phyloP scores from a whole-genome alignment of 1,140 invertebrate genomes.

The Trichoplusia ni region DNA sequence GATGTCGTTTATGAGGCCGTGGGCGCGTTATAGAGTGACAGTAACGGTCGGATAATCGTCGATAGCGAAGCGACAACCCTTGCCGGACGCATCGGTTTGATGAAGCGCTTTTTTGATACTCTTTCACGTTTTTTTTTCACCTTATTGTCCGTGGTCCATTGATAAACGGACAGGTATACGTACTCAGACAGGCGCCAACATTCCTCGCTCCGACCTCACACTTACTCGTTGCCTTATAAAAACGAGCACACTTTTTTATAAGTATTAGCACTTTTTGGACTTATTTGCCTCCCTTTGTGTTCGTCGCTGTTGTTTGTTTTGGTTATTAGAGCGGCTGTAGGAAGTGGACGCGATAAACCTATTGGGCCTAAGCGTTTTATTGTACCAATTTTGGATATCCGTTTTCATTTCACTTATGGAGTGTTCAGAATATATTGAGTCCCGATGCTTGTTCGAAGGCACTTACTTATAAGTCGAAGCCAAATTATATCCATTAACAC shows the following conservation, averaged over 20 bases:
- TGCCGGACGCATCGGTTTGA: conserved; percentile 74
- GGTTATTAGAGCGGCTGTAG: conserved; percentile 76
- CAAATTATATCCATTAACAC: conserved; percentile 62
- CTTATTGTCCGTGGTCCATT: conserved; percentile 79
- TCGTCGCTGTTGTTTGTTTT: conserved; percentile 77
- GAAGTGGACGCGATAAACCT: conserved; percentile 79
- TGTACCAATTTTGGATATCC: conserved; percentile 76
- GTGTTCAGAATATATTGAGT: conserved; percentile 46
- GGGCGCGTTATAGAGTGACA: conserved; percentile 23
- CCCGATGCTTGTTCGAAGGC: conserved; percentile 34
- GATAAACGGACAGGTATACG: conserved; percentile 81
- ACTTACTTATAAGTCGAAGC: conserved; percentile 37
- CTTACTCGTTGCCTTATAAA: conserved; percentile 77
- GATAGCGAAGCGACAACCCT: conserved; percentile 67
- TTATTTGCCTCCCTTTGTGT: conserved; percentile 77
- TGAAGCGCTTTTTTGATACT: conserved; percentile 77
- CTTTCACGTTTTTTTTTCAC: conserved; percentile 66
- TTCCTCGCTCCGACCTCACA: conserved; percentile 80
- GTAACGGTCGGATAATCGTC: conserved; percentile 19
- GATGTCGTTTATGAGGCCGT: conserved; percentile 13
- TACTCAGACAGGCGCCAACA: conserved; percentile 81
- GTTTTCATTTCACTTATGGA: conserved; percentile 60
- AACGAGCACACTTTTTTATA: conserved; percentile 78
- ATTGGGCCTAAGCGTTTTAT: conserved; percentile 80
- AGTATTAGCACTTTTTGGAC: conserved; percentile 76